Evolutionary conservation across 2,797 vertebrate genomes (phyloP), one percentile per base, ranked within the genome.

Genomic region (Cebuella pygmaea): DNA sequence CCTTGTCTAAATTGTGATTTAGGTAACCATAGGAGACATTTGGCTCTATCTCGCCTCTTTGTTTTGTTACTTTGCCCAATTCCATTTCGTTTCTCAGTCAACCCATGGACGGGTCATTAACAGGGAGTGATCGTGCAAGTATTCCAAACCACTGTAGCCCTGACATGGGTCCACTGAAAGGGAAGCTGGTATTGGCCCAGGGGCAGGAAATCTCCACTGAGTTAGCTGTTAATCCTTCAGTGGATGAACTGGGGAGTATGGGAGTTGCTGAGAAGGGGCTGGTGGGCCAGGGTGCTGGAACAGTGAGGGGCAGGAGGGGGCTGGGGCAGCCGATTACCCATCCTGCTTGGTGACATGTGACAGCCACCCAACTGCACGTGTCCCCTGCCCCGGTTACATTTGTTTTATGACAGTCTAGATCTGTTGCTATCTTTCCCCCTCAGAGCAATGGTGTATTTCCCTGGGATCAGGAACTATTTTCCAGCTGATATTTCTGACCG

Each of bases 361-460:
- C 33, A 52, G 48, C 33, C 19, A n/a, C 78, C 20, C 11, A 10
- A 30, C 39, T 15, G 39, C 52, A 13, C 24, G 26, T 19, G 10
- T 44, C 74, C 55, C 5, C 72, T 8, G 39, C 48, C 26, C 44
- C n/a, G 4, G 20, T 33, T 36, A 33, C 22, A 11, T 30, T 24
- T 50, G 72, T n/a, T 33, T 10, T 33, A 5, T 14, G 74, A 57
- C n/a, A 52, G 48, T 7, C 11, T 30, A 4, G 61, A 26, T 3
- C 10, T 0, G 0, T 67, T 64, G 39, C 1, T 13, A 0, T 10
- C 33, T 7, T 75, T 61, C 48, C 4, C 15, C 27, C 15, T 93
- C 72, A 22, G 0, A 39, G 10, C 1, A 5, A 3, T 44, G 7
- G 4, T 17, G 0, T 20, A 4, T 27, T 36, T 14, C 10, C 46